Evolutionary conservation across 1,140 invertebrate genomes (phyloP), one percentile per base, ranked within the genome.

Genomic region (Musca vetustissima): DNA sequence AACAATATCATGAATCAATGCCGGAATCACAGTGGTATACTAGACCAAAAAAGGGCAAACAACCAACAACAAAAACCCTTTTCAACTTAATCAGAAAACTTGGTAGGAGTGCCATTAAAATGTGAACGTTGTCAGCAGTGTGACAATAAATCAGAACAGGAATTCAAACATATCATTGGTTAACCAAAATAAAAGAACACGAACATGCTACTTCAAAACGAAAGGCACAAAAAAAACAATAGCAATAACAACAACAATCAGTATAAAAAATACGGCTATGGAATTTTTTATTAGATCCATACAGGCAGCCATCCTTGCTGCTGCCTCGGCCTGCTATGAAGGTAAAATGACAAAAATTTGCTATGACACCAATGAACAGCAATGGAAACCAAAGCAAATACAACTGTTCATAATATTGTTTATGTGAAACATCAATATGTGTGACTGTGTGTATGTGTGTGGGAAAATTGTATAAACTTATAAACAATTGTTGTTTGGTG

Each of bases 401-500:
- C 28, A 36, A 36, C 28, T 19, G 4, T 52, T 19, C 49, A 9
- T 52, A 9, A 1, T 52, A 21, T 4, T 52, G 17, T 52, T 21
- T 52, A 4, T 21, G 9, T 52, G 4, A 13, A 52, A 52, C 17
- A 21, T 52, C 49, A 3, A 21, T 21, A 52, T 22, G 49, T 52
- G 21, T 52, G n/a, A 17, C 7, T 52, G 49, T 52, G 21, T 52
- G 17, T 52, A 13, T 52, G 49, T 19, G 17, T 52, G 49, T 19
- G n/a, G 21, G 49, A 52, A 52, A 21, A 52, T 52, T 52, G 17
- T 52, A 52, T 52, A 22, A 52, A 52, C 21, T 52, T 52, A 43
- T 57, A 57, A 57, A 57, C 22, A 57, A 57, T 57, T 57, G 19
- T 57, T 57, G 22, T 57, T 57, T 25, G 49, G n/a, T 57, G 25